Conservation (phyloP, 2,113 vertebrate genomes). For the Psephotus haematonotus region DNA sequence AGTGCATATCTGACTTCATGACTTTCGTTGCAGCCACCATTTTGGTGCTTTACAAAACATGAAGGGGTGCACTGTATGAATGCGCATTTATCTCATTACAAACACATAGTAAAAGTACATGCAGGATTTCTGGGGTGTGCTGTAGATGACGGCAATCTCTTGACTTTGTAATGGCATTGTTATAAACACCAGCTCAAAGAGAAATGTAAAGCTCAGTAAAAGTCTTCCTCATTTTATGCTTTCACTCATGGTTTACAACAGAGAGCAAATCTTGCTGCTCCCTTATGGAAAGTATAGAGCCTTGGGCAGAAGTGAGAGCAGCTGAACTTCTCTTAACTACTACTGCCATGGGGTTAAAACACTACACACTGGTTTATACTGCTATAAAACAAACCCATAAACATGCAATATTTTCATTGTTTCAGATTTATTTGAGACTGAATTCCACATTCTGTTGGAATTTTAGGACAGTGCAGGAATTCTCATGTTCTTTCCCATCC, state of each 20-base stretch:
- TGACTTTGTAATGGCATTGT: rapidly evolving
- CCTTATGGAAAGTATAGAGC: rapidly evolving
- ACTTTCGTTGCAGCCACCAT: rapidly evolving
- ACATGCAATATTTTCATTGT: too few species aligned
- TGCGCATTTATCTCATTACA: rapidly evolving
- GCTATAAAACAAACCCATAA: background rate
- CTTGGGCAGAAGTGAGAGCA: background rate
- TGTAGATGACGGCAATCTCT: background rate
- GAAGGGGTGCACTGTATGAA: rapidly evolving
- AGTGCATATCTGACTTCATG: background rate
- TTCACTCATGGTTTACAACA: rapidly evolving
- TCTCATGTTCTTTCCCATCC: background rate
- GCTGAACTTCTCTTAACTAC: background rate
- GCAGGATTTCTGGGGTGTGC: background rate
- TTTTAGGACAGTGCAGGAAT: background rate
- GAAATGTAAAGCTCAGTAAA: background rate
- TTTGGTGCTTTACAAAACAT: background rate
- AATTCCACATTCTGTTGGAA: background rate
- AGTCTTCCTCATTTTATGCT: rapidly evolving
- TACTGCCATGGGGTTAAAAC: background rate
- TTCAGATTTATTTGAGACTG: background rate
- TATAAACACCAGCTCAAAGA: background rate
- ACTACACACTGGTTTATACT: background rate
- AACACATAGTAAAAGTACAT: background rate
- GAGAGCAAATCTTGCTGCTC: background rate